phyloP scores from a whole-genome alignment of 2,113 vertebrate species.

The Chionis minor region DNA sequence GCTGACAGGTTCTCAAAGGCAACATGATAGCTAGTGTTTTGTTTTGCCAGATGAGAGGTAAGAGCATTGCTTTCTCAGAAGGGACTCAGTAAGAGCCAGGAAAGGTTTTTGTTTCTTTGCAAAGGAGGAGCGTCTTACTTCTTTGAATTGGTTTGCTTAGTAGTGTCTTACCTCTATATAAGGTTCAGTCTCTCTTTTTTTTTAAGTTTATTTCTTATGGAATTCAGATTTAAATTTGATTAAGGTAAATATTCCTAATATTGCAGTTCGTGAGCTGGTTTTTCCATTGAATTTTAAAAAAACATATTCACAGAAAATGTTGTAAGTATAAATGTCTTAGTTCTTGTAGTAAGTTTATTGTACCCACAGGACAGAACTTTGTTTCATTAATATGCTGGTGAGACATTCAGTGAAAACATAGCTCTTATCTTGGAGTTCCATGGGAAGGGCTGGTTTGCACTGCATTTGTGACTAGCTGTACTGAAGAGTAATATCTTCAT shows the following conservation, averaged over 20 bases:
- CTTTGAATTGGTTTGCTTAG: not conserved
- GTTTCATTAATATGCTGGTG: not conserved
- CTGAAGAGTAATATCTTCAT: constrained; percentile 13
- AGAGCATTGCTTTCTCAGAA: constrained; percentile 17
- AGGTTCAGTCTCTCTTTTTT: not conserved
- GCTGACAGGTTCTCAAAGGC: not conserved
- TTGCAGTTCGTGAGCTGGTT: not conserved
- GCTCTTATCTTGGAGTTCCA: not conserved
- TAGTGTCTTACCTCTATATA: not conserved
- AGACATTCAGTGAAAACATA: constrained; percentile 3
- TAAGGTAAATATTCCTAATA: not conserved
- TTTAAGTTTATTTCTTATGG: not conserved
- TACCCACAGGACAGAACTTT: not conserved
- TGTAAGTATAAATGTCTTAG: not conserved
- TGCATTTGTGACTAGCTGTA: constrained; percentile 43
- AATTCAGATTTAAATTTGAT: not conserved
- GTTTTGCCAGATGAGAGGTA: not conserved
- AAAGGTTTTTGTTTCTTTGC: not conserved
- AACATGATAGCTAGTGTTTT: not conserved
- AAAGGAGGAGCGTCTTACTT: not conserved
- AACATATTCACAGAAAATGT: not conserved
- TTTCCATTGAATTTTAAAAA: not conserved
- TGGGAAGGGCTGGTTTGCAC: not conserved
- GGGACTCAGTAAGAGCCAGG: not conserved
- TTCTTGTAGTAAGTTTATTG: not conserved